phyloP scores from a whole-genome alignment of 2,113 vertebrate genomes.

The Centropristis striata region DNA sequence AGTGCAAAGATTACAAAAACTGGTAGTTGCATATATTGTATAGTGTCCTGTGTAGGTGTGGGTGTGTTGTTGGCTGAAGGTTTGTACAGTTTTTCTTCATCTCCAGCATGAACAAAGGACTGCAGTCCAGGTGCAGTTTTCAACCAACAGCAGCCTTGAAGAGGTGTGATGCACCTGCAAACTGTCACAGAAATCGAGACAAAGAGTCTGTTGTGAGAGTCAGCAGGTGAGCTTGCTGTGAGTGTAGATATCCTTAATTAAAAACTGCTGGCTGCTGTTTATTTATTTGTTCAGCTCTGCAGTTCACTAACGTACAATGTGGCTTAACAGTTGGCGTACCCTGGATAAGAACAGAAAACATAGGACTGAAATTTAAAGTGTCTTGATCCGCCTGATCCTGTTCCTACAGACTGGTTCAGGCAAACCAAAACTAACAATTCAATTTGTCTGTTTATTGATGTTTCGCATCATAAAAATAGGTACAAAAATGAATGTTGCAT shows the following conservation, averaged over 20 bases:
- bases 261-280: conserved; percentile 34
- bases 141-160: not conserved
- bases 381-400: not conserved
- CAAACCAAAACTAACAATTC: too few species aligned
- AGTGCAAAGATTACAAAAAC: too few species aligned
- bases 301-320: conserved; percentile 1
- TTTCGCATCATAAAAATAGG: not conserved
- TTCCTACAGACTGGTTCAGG: not conserved
- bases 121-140: not conserved
- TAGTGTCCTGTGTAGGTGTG: not conserved
- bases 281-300: conserved; percentile 34
- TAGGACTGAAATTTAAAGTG: not conserved
- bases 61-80: not conserved
- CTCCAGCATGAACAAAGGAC: not conserved
- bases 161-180: conserved; percentile 26
- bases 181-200: conserved; percentile 15
- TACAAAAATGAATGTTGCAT: not conserved
- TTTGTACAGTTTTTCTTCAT: not conserved
- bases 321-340: not conserved
- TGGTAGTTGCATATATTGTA: too few species aligned
- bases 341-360: not conserved
- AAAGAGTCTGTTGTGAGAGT: conserved; percentile 15
- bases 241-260: conserved; percentile 33
- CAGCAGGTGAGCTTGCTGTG: conserved; percentile 35
- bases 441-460: not conserved